Conservation (phyloP, 2,113 vertebrate species). For the Brachyistius frenatus region DNA sequence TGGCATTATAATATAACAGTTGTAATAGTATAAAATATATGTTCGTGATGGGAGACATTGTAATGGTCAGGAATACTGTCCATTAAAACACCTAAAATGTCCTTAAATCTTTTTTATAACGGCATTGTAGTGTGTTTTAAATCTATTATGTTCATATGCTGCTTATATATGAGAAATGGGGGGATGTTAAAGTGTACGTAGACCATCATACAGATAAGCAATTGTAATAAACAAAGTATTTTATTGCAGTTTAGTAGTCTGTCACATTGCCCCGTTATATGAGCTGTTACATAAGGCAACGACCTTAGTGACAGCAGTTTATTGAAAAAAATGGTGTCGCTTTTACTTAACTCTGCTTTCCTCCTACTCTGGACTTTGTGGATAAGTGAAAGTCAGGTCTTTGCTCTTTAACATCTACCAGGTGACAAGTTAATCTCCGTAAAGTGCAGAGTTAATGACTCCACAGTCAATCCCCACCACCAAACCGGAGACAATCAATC, state of each 20-base stretch:
- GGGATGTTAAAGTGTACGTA: background rate
- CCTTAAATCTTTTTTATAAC: background rate
- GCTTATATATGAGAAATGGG: background rate
- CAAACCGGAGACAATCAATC: constrained; percentile 69
- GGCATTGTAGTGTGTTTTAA: background rate
- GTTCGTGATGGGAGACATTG: too few relatives aligned
- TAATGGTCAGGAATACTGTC: background rate
- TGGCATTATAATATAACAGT: too few relatives aligned
- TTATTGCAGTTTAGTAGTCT: background rate
- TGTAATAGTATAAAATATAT: too few relatives aligned
- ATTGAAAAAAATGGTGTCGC: constrained; percentile 22
- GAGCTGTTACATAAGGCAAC: background rate
- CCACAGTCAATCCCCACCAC: constrained; percentile 55
- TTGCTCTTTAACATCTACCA: constrained; percentile 56
- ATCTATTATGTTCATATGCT: background rate
- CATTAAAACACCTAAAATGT: background rate
- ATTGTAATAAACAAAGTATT: background rate
- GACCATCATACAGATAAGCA: background rate
- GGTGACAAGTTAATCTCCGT: constrained; percentile 79
- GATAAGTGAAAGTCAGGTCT: constrained; percentile 56
- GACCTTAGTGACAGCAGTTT: background rate
- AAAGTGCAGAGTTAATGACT: constrained; percentile 76
- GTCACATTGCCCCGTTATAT: background rate
- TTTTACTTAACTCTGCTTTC: constrained; percentile 15
- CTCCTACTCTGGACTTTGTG: constrained; percentile 47